Conservation (phyloP, 2,888 invertebrate species). For the Daptonema setosum region DNA sequence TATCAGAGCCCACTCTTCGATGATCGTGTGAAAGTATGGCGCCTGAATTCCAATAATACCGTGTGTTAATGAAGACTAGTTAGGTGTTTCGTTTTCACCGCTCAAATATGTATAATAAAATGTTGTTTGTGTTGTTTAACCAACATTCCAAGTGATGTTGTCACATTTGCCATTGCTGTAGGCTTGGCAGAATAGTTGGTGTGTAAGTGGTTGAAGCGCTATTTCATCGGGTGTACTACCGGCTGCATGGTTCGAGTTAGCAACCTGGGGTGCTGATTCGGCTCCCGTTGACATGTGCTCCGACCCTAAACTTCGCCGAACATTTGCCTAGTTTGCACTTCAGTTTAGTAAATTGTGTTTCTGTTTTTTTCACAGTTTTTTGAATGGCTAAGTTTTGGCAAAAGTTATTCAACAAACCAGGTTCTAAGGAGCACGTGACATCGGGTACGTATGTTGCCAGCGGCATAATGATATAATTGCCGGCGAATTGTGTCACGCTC, state of each 20-base stretch:
- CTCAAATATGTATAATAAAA: too few relatives aligned
- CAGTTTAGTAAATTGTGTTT: too few relatives aligned
- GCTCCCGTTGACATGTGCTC: too few relatives aligned
- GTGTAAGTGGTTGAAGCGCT: neutral
- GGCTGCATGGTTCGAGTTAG: neutral
- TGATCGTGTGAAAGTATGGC: conserved; percentile 3
- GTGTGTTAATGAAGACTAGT: too few relatives aligned
- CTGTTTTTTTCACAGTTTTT: too few relatives aligned
- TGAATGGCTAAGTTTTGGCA: too few relatives aligned
- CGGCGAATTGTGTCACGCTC: conserved; percentile 1
- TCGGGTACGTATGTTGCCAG: conserved; percentile 1
- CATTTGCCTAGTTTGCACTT: too few relatives aligned
- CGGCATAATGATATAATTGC: conserved; percentile 7
- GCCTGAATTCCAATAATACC: too few relatives aligned
- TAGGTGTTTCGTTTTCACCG: neutral
- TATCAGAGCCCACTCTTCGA: conserved; percentile 5
- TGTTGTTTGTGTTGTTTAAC: too few relatives aligned
- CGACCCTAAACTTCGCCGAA: too few relatives aligned
- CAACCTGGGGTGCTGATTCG: neutral
- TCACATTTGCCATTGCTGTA: neutral
- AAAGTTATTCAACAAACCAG: too few relatives aligned
- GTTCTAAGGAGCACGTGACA: too few relatives aligned
- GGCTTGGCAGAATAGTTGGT: neutral
- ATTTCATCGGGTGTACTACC: neutral
- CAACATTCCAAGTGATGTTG: neutral